phyloP scores from a whole-genome alignment of 2,888 invertebrate species.

The Sphecodes monilicornis region DNA sequence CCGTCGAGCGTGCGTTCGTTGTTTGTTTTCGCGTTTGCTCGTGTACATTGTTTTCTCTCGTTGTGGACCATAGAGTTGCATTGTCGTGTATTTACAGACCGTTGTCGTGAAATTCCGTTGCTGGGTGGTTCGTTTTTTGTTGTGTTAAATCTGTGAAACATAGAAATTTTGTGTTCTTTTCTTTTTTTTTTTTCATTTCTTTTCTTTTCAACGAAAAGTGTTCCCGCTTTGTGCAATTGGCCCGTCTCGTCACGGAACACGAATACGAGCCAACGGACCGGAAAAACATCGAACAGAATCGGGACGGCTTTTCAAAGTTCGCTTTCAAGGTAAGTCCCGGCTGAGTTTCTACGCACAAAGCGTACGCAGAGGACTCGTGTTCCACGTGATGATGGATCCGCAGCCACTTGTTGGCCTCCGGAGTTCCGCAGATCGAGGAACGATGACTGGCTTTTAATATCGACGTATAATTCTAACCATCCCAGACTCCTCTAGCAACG shows the following conservation, averaged over 20 bases:
- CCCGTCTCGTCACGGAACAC: slow-evolving; percentile 20
- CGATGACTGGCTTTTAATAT: slow-evolving; percentile 6
- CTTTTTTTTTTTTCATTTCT: background rate
- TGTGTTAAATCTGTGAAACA: slow-evolving; percentile 48
- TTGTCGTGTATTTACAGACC: slow-evolving; percentile 25
- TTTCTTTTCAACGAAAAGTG: slow-evolving; percentile 30
- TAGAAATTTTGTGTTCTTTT: slow-evolving; percentile 35
- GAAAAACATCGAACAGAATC: slow-evolving; percentile 31
- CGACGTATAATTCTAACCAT: background rate
- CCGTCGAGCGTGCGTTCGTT: slow-evolving; percentile 65
- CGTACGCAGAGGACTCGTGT: background rate
- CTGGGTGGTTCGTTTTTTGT: slow-evolving; percentile 21
- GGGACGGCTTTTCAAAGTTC: slow-evolving; percentile 22
- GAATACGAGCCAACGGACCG: slow-evolving; percentile 32
- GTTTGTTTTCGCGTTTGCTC: slow-evolving; percentile 31
- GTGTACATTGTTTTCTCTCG: slow-evolving; percentile 38
- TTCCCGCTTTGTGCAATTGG: slow-evolving; percentile 16
- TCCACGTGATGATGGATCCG: slow-evolving; percentile 54
- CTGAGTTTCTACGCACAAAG: background rate
- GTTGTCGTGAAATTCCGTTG: slow-evolving; percentile 5
- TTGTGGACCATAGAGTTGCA: slow-evolving; percentile 23
- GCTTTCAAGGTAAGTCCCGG: slow-evolving; percentile 45
- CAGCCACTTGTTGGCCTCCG: slow-evolving; percentile 73
- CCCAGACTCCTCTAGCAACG: background rate
- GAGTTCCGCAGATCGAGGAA: background rate